Evolutionary conservation across 2,113 vertebrate genomes (phyloP).

Genomic region (Epinephelus moara): DNA sequence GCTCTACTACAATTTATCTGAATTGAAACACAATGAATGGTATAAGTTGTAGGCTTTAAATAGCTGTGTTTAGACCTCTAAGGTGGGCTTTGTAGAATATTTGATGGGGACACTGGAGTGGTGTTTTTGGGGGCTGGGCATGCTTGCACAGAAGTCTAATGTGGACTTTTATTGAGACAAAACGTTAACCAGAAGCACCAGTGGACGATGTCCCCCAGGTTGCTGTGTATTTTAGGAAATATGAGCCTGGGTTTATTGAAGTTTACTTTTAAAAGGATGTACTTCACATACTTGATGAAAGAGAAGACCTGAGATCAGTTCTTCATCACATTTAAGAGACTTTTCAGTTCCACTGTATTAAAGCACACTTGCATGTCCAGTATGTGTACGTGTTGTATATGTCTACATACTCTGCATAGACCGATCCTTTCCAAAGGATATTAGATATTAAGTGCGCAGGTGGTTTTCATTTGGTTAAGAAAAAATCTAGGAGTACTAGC

Average conservation of each 20-base stretch:
- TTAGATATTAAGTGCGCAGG: conserved; percentile 61
- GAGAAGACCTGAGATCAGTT: conserved; percentile 35
- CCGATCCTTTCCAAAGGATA: conserved; percentile 46
- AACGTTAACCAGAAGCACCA: conserved; percentile 71
- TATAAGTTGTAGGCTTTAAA: background rate
- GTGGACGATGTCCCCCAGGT: conserved; percentile 56
- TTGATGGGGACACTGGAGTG: conserved; percentile 15
- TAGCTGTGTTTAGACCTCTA: background rate
- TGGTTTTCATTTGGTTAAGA: conserved; percentile 77
- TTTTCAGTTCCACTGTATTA: background rate
- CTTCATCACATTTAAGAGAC: conserved; percentile 8
- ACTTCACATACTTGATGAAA: conserved; percentile 22
- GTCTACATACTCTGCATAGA: background rate
- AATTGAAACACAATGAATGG: background rate
- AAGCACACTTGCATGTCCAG: background rate
- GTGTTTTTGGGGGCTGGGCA: conserved; percentile 8
- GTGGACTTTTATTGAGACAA: conserved; percentile 58
- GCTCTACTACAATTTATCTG: background rate
- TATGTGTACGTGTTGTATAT: conserved; percentile 9
- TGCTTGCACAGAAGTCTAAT: conserved; percentile 19
- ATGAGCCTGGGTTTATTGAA: conserved; percentile 48
- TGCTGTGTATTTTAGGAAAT: conserved; percentile 52
- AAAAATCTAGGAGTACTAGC: conserved; percentile 20
- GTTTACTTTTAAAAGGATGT: conserved; percentile 22
- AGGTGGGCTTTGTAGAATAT: conserved; percentile 9